Conservation (phyloP, 2,113 vertebrate species). For the Prietella phreatophila region DNA sequence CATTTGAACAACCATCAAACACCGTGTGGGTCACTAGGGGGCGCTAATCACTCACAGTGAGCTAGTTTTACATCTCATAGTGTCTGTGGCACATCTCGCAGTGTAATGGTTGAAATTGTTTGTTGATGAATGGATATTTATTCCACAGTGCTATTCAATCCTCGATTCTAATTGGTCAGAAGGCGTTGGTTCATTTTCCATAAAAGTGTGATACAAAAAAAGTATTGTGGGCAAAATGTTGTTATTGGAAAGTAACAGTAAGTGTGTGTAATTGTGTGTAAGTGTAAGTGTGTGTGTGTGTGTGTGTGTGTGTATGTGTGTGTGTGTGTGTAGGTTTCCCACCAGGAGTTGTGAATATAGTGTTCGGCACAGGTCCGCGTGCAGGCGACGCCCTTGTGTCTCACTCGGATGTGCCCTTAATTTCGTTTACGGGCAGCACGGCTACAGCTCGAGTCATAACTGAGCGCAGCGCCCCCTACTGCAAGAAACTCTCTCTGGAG, state of each 20-base stretch:
- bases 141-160: no score
- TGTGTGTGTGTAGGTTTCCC: slow-evolving; percentile 76
- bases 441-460: slow-evolving; percentile 82
- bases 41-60: not conserved
- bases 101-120: no score
- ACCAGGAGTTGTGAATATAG: slow-evolving; percentile 88
- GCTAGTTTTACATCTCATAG: not conserved
- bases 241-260: not conserved
- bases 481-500: slow-evolving; percentile 93
- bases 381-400: slow-evolving; percentile 86
- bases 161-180: no score
- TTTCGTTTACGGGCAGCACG: slow-evolving; percentile 96
- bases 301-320: slow-evolving; percentile 4
- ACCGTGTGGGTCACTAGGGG: not conserved
- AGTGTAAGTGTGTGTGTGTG: slow-evolving; percentile 1
- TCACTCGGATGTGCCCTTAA: slow-evolving; percentile 84
- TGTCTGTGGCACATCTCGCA: not conserved
- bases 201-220: not conserved
- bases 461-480: slow-evolving; percentile 81
- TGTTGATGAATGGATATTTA: no score
- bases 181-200: no score
- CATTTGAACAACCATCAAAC: not conserved
- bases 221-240: not conserved
- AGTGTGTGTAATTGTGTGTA: no score
- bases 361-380: slow-evolving; percentile 82